Evolutionary conservation across 2,113 vertebrate genomes (phyloP).

Genomic region (Menidia beryllina): DNA sequence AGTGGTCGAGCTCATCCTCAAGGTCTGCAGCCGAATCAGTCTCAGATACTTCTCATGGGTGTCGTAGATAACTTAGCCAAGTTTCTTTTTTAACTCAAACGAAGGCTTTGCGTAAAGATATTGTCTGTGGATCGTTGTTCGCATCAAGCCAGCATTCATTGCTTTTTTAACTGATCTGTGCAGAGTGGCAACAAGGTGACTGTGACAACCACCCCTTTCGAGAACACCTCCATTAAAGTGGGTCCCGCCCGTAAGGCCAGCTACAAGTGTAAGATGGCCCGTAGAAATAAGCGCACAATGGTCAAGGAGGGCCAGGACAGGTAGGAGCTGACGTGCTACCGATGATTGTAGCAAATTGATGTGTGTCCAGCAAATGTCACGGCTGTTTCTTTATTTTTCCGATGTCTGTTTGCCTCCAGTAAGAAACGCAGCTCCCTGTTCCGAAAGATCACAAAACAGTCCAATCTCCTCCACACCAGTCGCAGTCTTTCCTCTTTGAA

Average conservation of each 20-base stretch:
- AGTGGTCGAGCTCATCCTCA: constrained; percentile 94
- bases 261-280: constrained; percentile 93
- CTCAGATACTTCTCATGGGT: neutral
- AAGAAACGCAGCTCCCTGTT: constrained; percentile 93
- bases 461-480: constrained; percentile 92
- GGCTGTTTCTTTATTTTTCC: neutral
- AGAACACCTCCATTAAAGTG: constrained; percentile 94
- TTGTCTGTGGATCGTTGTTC: neutral
- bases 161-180: constrained; percentile 12
- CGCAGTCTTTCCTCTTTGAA: constrained; percentile 91
- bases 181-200: constrained; percentile 94
- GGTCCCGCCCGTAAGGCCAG: constrained; percentile 91
- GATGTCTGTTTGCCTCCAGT: constrained; percentile 59
- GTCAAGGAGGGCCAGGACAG: constrained; percentile 89
- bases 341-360: too few relatives aligned
- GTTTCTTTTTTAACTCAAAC: neutral
- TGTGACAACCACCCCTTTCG: constrained; percentile 93
- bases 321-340: too few relatives aligned
- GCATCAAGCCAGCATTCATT: neutral
- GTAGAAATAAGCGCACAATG: constrained; percentile 86
- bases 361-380: neutral
- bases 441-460: constrained; percentile 93
- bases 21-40: constrained; percentile 76
- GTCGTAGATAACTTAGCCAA: neutral
- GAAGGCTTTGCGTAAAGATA: neutral